These are phyloP conservation scores for Pangasius sanitwongsei DNA, from an alignment of 2,797 vertebrate genomes.

Conservation along the genomic window DNA sequence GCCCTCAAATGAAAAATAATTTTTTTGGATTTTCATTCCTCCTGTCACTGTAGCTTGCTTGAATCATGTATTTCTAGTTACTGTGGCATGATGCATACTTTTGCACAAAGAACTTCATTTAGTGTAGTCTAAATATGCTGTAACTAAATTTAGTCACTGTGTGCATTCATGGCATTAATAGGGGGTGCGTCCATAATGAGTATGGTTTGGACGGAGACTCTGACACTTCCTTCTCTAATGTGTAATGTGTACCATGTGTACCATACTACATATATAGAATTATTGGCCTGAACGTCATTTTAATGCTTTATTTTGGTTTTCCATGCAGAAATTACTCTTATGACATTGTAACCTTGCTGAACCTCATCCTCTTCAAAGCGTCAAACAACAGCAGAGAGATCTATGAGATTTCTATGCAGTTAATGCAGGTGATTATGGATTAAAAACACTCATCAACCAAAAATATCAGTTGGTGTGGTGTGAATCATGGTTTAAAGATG, in stretches of 20 bases:
- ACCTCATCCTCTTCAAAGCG: constrained; percentile 96
- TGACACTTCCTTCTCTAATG: background rate
- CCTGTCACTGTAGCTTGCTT: background rate
- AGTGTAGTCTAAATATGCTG: too few relatives aligned
- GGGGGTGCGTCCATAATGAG: background rate
- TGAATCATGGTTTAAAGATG: background rate
- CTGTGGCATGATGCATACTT: background rate
- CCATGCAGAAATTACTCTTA: constrained; percentile 91
- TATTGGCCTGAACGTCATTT: background rate
- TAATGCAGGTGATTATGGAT: constrained; percentile 88
- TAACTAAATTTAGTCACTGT: background rate
- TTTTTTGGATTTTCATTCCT: too few relatives aligned
- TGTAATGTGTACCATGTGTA: background rate
- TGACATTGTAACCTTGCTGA: constrained; percentile 94
- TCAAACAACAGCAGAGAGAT: constrained; percentile 97
- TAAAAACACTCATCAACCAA: too few relatives aligned
- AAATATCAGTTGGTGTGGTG: background rate
- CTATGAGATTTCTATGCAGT: constrained; percentile 98
- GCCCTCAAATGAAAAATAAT: background rate
- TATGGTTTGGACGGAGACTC: background rate
- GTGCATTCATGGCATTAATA: background rate
- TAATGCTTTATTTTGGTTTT: background rate
- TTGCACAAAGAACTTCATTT: background rate
- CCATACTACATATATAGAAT: background rate
- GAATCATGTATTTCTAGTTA: background rate